Evolutionary conservation across 2,113 vertebrate species (phyloP).

Genomic region (Amphiprion percula): DNA sequence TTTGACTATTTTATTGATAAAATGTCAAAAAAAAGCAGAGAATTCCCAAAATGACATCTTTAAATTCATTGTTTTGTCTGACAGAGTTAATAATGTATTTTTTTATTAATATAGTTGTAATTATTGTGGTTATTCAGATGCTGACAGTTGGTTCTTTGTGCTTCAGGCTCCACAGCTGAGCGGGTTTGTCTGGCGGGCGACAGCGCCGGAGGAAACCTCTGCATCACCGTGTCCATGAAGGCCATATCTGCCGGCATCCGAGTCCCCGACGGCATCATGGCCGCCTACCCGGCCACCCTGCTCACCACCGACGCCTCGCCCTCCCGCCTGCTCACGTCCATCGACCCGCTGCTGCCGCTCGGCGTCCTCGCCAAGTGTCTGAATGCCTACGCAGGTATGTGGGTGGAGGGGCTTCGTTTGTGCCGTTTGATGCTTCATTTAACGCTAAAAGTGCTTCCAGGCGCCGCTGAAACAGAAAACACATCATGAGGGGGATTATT

Average conservation of each 20-base stretch:
- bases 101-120: too few species aligned
- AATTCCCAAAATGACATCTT: too few species aligned
- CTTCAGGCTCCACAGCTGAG: conserved; percentile 89
- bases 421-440: conserved; percentile 43
- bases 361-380: conserved; percentile 91
- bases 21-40: too few species aligned
- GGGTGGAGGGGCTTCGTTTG: neutral
- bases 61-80: too few species aligned
- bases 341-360: conserved; percentile 91
- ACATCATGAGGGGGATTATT: conserved; percentile 19
- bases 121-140: too few species aligned
- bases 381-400: conserved; percentile 89
- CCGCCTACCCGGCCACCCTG: conserved; percentile 90
- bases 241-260: conserved; percentile 87
- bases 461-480: conserved; percentile 15
- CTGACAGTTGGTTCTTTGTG: neutral
- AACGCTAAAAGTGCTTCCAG: conserved; percentile 11
- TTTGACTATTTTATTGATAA: too few species aligned
- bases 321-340: conserved; percentile 91
- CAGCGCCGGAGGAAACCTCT: conserved; percentile 93
- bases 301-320: conserved; percentile 88
- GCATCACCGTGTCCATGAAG: conserved; percentile 90
- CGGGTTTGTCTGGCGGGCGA: conserved; percentile 91
- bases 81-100: too few species aligned
- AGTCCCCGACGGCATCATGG: conserved; percentile 91